Base-by-base conservation (phyloP, 2,113 vertebrate genomes). In the Hydropotes inermis region DNA sequence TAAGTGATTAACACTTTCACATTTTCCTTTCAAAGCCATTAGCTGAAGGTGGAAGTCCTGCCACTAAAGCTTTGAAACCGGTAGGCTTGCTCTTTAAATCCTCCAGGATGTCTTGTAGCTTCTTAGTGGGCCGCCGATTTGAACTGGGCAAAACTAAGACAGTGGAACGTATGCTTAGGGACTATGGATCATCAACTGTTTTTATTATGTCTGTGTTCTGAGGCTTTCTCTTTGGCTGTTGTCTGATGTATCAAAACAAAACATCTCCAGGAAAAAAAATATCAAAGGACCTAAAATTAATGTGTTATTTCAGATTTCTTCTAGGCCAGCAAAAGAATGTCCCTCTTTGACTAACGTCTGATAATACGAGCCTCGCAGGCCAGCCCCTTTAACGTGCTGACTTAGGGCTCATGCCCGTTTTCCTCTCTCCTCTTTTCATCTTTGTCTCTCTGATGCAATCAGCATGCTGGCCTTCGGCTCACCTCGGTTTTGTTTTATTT, bases 371-470 rank as follows among this genome's bases (percentile, higher is more conserved):
- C 98, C 95, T 98, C 96, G 60, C 97, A 96, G 98, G 98, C 98
- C 98, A 97, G 98, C 96, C 97, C 97, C 98, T 98, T 98, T 92
- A 97, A 74, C 94, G 84, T 98, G 98, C 98, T 99, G 98, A 98
- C 98, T 98, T 99, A 98, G 99, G 98, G 98, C 95, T 98, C 97
- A 61, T 97, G 98, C 97, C 98, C 98, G 94, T 98, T 98, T 97
- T 98, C 97, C 96, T 95, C 93, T 97, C 58, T 97, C 87, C 86
- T 95, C 93, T 95, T 97, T 98, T 98, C 95, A 33, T 99, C 98
- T 98, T 97, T 94, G 89, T 94, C 97, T 98, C 97, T 98, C 98
- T 98, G 97, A 99, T 98, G 97, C 95, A 99, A 98, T 98, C 96
- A 96, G 98, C 87, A 52, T 21, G 55, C 98, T 98, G 98, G 96